phyloP scores from a whole-genome alignment of 1,140 invertebrate species.

The Galleria mellonella region DNA sequence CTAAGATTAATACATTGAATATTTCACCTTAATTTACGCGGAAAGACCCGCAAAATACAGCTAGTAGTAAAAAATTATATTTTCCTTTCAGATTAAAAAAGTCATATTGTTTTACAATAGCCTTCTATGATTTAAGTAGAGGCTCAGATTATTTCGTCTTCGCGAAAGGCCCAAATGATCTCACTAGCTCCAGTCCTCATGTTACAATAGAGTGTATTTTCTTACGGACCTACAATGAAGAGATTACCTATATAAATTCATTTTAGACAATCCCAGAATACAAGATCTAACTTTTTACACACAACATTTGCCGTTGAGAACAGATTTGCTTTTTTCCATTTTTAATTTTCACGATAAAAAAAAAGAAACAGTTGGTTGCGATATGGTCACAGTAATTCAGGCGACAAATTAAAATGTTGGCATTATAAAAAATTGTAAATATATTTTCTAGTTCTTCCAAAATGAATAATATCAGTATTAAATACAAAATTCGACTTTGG shows the following conservation, averaged over 20 bases:
- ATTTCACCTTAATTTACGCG: too few relatives aligned
- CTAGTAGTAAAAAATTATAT: too few relatives aligned
- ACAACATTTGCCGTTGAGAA: slow-evolving; percentile 55
- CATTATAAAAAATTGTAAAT: slow-evolving; percentile 62
- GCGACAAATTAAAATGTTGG: slow-evolving; percentile 66
- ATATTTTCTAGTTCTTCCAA: slow-evolving; percentile 73
- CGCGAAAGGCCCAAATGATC: too few relatives aligned
- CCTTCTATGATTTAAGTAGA: too few relatives aligned
- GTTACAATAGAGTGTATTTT: slow-evolving; percentile 72
- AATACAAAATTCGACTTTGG: slow-evolving; percentile 72
- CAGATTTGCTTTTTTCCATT: slow-evolving; percentile 47
- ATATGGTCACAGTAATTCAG: slow-evolving; percentile 66
- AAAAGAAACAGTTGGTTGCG: slow-evolving; percentile 68
- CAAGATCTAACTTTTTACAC: slow-evolving; percentile 74
- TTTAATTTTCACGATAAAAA: slow-evolving; percentile 22
- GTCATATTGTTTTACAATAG: too few relatives aligned
- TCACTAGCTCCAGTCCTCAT: slow-evolving; percentile 34
- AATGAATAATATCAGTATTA: slow-evolving; percentile 71
- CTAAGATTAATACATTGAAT: too few relatives aligned
- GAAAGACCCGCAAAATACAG: too few relatives aligned
- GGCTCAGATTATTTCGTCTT: too few relatives aligned
- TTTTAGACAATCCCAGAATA: slow-evolving; percentile 73
- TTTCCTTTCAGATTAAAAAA: too few relatives aligned
- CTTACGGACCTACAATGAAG: slow-evolving; percentile 61
- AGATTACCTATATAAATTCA: slow-evolving; percentile 62